Percentiles rank a stretch among this genome's conserved stretches.
phyloP scores from a whole-genome alignment of 1,140 invertebrate genomes.

The Drosophila subpulchrella region DNA sequence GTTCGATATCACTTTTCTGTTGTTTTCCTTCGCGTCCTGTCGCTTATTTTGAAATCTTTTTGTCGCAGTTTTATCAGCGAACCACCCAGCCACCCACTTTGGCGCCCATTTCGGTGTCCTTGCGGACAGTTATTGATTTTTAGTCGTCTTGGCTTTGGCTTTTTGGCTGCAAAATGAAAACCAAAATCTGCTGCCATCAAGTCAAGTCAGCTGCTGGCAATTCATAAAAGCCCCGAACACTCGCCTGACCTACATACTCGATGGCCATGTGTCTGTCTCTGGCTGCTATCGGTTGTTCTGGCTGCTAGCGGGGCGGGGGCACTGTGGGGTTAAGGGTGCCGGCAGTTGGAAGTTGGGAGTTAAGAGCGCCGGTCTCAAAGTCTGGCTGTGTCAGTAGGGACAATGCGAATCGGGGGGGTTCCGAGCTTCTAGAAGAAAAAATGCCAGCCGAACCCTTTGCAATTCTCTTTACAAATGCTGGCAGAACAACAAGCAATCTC shows the following conservation, averaged over 20 bases:
- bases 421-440: neutral
- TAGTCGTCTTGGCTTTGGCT: slow-evolving; percentile 46
- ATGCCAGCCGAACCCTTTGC: slow-evolving; percentile 1
- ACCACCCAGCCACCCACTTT: slow-evolving; percentile 8
- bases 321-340: slow-evolving; percentile 14
- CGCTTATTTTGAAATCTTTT: slow-evolving; percentile 70
- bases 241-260: slow-evolving; percentile 70
- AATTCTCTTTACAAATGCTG: slow-evolving; percentile 19
- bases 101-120: slow-evolving; percentile 46
- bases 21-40: slow-evolving; percentile 41
- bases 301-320: slow-evolving; percentile 3
- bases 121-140: slow-evolving; percentile 79
- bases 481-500: neutral
- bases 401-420: slow-evolving; percentile 10
- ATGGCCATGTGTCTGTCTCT: slow-evolving; percentile 44
- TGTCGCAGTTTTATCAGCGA: slow-evolving; percentile 77
- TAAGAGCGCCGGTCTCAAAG: slow-evolving; percentile 18
- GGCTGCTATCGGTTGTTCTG: slow-evolving; percentile 37
- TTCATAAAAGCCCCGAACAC: slow-evolving; percentile 65
- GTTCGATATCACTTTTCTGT: slow-evolving; percentile 26
- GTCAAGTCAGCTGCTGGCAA: slow-evolving; percentile 74
- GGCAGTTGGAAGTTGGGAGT: slow-evolving; percentile 12
- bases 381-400: slow-evolving; percentile 36
- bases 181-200: slow-evolving; percentile 69
- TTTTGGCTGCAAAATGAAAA: slow-evolving; percentile 70